phyloP scores from a whole-genome alignment of 2,113 vertebrate genomes.

The Castor canadensis region DNA sequence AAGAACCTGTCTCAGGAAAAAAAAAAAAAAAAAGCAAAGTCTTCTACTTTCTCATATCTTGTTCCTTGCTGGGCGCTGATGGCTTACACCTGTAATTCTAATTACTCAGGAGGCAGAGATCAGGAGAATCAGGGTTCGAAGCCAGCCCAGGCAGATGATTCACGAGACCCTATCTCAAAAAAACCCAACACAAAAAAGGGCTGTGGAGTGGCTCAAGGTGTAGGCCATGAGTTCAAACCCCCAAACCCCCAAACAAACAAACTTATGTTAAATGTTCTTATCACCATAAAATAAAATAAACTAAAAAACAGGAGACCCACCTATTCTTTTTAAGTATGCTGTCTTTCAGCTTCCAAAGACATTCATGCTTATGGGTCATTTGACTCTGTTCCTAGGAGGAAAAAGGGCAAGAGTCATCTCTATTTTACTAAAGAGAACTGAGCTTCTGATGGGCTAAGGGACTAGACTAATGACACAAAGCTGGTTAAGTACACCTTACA shows the following conservation, averaged over 20 bases:
- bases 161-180: no score
- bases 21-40: neutral
- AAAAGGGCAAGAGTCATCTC: neutral
- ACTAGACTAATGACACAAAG: neutral
- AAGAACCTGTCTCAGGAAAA: neutral
- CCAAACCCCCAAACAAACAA: no score
- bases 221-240: no score
- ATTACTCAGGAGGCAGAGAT: no score
- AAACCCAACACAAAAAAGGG: no score
- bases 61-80: no score
- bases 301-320: neutral
- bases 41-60: slow-evolving; percentile 26
- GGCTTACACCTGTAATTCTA: no score
- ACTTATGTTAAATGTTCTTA: no score
- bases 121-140: no score
- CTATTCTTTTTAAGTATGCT: neutral
- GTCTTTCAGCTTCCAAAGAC: neutral
- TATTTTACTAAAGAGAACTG: neutral
- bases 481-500: neutral
- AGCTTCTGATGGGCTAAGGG: neutral
- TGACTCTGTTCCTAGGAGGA: neutral
- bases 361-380: neutral
- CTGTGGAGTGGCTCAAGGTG: no score
- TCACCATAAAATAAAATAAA: neutral
- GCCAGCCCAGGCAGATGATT: no score